A percentile compares a stretch with the other conserved stretches of the same genome.
Conservation (phyloP, 2,797 vertebrate genomes). For the Crypturellus tataupa region DNA sequence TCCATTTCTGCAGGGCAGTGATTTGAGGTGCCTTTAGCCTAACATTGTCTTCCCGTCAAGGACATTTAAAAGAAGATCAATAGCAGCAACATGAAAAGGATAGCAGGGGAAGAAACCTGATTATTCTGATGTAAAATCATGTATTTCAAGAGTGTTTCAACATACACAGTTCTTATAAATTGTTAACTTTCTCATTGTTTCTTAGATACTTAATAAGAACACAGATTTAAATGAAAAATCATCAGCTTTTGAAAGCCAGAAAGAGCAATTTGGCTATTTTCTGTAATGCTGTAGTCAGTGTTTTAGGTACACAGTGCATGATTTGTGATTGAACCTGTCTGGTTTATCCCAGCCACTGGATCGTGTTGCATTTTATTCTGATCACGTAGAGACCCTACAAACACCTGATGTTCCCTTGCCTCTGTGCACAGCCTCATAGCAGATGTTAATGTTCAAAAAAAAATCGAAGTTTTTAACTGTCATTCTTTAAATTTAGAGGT, state of each 20-base stretch:
- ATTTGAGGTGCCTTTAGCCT: not conserved
- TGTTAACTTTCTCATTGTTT: not conserved
- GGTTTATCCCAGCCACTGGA: not conserved
- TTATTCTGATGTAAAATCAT: not conserved
- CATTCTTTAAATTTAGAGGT: not conserved
- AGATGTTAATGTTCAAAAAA: accelerated
- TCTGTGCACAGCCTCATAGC: accelerated
- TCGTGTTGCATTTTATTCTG: accelerated
- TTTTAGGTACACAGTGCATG: not conserved
- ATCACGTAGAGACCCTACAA: accelerated
- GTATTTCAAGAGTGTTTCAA: not conserved
- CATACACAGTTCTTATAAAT: not conserved
- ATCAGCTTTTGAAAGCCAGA: not conserved
- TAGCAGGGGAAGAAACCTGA: not conserved
- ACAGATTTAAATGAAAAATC: not conserved
- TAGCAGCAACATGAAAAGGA: not conserved
- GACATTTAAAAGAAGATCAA: not conserved
- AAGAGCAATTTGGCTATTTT: not conserved
- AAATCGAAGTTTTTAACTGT: accelerated
- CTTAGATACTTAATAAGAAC: not conserved
- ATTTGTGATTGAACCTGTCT: not conserved
- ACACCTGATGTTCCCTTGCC: not conserved
- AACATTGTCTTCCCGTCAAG: not conserved
- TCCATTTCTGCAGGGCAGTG: accelerated
- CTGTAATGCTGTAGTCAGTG: not conserved